These are phyloP conservation scores for Drosophila percnosoma DNA, from an alignment of 2,888 invertebrate genomes.

Conservation along the genomic window DNA sequence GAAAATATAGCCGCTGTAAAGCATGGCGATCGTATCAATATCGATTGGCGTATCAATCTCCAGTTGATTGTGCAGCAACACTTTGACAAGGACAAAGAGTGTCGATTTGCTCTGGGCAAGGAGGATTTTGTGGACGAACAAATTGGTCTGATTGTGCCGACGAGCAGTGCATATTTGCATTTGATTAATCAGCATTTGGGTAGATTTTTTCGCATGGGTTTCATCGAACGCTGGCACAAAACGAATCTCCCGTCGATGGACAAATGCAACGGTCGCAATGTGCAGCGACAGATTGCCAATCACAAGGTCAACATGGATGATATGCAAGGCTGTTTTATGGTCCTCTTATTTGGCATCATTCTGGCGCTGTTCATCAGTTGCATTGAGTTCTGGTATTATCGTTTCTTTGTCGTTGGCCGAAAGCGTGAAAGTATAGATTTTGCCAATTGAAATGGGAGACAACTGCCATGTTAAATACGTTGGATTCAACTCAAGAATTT, in stretches of 20 bases:
- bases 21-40: constrained; percentile 89
- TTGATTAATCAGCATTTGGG: constrained; percentile 92
- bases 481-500: constrained; percentile 55
- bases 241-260: constrained; percentile 92
- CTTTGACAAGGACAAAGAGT: constrained; percentile 88
- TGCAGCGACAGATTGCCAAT: constrained; percentile 90
- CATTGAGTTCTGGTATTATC: constrained; percentile 74
- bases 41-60: constrained; percentile 93
- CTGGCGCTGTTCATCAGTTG: constrained; percentile 66
- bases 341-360: constrained; percentile 88
- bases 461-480: constrained; percentile 55
- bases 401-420: constrained; percentile 46
- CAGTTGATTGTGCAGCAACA: constrained; percentile 90
- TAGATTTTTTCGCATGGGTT: constrained; percentile 92
- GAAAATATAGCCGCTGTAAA: constrained; percentile 87
- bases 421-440: constrained; percentile 39
- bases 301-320: constrained; percentile 95
- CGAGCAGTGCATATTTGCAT: constrained; percentile 91
- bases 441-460: constrained; percentile 53
- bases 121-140: constrained; percentile 93
- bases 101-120: constrained; percentile 91
- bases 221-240: constrained; percentile 92
- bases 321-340: constrained; percentile 97
- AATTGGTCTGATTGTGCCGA: constrained; percentile 90
- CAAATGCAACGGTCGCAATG: constrained; percentile 90